Evolutionary conservation across 23 tunicate species (phyloP), one percentile per base, ranked within the genome.

Genomic region (Diplosoma virens): DNA sequence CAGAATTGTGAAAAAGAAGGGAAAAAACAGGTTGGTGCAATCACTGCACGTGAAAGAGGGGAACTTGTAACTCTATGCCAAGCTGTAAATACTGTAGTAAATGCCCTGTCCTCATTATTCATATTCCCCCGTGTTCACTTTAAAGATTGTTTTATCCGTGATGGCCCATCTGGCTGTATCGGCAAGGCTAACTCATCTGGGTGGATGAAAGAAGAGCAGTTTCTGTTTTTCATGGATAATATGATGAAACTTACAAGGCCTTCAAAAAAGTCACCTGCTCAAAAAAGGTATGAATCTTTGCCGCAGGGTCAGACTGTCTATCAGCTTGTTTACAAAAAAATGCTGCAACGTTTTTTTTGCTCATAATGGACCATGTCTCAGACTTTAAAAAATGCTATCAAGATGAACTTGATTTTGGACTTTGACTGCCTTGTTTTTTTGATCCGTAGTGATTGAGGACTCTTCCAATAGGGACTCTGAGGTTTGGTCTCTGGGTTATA

Each of bases 1-100:
- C 32, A 75, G 50, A 3, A 58, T 65, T 56, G 71, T 77, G 1
- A 47, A 48, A 77, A 27, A 77, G 65, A 77, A 33, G 32, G 81
- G 81, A 1, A 11, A 34, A 68, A 68, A 21, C 71, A 77, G 33
- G 71, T 77, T 6, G 48, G 81, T 20, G 67, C 81, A 30, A 66
- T 77, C 50, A 77, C 76, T 5, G 65, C 81, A 21, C 50, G 54
- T 28, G 81, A 77, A 58, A 56, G 71, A 28, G 81, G 76, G 33
- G 32, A 58, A 31, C 71, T 77, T 3, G 71, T 77, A 28, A 77
- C 81, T 55, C 24, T 58, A 7, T 9, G 47, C 14, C 4, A 28
- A 9, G 81, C 52, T 7, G 71, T 77, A 7, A 77, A 45, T 77
- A 76, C 81, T 2, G 65, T 30, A 21, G 81, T 76, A 22, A 77